Evolutionary conservation across 2,888 invertebrate species (phyloP).

Genomic region (Kryphioiulus occultus): DNA sequence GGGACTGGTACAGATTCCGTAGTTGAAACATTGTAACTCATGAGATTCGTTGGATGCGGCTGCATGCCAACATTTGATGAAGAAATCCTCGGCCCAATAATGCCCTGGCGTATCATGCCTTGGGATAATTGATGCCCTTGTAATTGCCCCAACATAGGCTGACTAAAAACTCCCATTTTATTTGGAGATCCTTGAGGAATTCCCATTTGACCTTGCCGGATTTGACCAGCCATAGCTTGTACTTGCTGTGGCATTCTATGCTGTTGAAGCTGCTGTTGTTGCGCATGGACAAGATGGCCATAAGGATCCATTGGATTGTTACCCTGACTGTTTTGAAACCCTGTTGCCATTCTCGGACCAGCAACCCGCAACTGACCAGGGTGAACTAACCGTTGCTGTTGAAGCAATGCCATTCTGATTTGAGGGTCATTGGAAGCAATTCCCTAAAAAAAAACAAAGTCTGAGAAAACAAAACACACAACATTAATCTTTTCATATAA

Average conservation of each 20-base stretch:
- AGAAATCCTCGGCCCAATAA: neutral
- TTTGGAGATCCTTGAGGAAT: slow-evolving; percentile 42
- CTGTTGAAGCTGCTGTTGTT: slow-evolving; percentile 57
- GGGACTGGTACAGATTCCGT: neutral
- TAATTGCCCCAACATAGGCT: slow-evolving; percentile 44
- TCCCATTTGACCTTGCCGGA: slow-evolving; percentile 51
- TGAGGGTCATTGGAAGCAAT: slow-evolving; percentile 63
- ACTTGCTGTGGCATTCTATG: slow-evolving; percentile 49
- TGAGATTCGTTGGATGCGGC: neutral
- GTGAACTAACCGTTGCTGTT: slow-evolving; percentile 59
- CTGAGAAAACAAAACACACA: neutral
- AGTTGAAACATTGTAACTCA: neutral
- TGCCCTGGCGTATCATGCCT: slow-evolving; percentile 5
- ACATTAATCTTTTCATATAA: neutral
- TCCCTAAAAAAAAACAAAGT: slow-evolving; percentile 33
- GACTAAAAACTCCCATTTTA: slow-evolving; percentile 48
- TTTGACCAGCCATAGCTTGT: slow-evolving; percentile 50
- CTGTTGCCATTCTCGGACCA: slow-evolving; percentile 49
- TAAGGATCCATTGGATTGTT: slow-evolving; percentile 62
- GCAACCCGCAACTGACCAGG: slow-evolving; percentile 55
- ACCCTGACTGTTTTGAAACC: slow-evolving; percentile 55
- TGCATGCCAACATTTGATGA: slow-evolving; percentile 1
- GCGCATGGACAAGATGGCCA: slow-evolving; percentile 63
- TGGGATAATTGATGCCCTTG: neutral
- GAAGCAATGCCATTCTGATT: slow-evolving; percentile 66